Evolutionary conservation across 2,888 invertebrate genomes (phyloP).

Genomic region (Metopia argyrocephala): DNA sequence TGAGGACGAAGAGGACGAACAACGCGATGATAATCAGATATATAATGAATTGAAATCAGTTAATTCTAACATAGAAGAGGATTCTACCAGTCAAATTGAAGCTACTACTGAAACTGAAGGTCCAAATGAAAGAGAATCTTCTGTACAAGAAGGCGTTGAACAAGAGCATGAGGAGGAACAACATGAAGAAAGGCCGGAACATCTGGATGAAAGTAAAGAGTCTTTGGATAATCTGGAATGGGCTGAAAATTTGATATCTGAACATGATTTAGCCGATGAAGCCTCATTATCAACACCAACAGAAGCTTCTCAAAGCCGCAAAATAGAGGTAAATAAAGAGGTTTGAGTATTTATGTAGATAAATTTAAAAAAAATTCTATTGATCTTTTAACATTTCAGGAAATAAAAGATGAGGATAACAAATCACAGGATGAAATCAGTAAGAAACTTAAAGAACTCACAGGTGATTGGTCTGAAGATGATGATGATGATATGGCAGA

Average conservation of each 20-base stretch:
- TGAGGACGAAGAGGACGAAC: conserved; percentile 64
- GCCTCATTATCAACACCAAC: conserved; percentile 36
- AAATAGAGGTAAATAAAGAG: conserved; percentile 42
- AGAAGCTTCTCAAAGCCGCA: conserved; percentile 15
- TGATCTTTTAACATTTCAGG: conserved; percentile 36
- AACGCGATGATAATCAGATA: conserved; percentile 73
- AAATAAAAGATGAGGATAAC: conserved; percentile 53
- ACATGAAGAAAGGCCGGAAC: conserved; percentile 28
- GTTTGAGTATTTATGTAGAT: conserved; percentile 27
- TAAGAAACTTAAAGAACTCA: conserved; percentile 75
- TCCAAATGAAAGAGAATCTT: conserved; percentile 10
- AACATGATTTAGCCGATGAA: conserved; percentile 72
- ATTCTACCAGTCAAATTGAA: conserved; percentile 63
- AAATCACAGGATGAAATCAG: conserved; percentile 73
- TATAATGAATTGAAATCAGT: conserved; percentile 70
- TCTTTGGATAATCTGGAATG: conserved; percentile 75
- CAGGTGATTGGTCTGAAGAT: conserved; percentile 78
- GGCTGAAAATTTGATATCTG: conserved; percentile 76
- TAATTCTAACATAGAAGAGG: conserved; percentile 56
- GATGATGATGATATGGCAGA: conserved; percentile 71
- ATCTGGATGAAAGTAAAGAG: conserved; percentile 73
- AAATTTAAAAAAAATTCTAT: neutral
- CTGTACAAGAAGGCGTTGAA: neutral
- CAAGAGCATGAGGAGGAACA: neutral
- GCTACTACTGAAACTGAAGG: conserved; percentile 9